Evolutionary conservation across 2,888 invertebrate species (phyloP).

Genomic region (Agonopterix arenella): DNA sequence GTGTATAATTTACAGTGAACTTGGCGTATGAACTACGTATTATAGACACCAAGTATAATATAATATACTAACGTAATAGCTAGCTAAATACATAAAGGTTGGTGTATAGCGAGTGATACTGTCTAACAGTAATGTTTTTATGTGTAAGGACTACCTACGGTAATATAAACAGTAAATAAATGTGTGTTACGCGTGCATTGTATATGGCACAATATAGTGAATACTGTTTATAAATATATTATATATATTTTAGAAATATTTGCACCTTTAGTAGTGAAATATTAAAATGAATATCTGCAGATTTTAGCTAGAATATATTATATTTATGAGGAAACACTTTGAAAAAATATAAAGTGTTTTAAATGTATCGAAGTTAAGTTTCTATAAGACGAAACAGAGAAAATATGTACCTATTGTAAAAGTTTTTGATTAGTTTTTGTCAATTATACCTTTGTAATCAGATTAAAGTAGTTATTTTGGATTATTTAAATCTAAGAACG

Average conservation of each 20-base stretch:
- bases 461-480: conserved; percentile 64
- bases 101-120: conserved; percentile 69
- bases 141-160: conserved; percentile 50
- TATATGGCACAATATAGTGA: conserved; percentile 69
- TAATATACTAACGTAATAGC: conserved; percentile 37
- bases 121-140: conserved; percentile 71
- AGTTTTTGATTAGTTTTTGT: conserved; percentile 69
- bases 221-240: conserved; percentile 65
- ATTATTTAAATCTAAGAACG: conserved; percentile 71
- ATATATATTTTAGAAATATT: conserved; percentile 75
- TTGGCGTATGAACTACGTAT: conserved; percentile 60
- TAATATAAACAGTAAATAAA: conserved; percentile 38
- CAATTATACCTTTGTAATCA: conserved; percentile 71
- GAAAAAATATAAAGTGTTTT: conserved; percentile 20
- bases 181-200: conserved; percentile 70
- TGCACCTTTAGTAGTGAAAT: conserved; percentile 73
- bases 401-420: conserved; percentile 39
- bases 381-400: conserved; percentile 45
- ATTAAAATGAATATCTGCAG: conserved; percentile 70
- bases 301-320: conserved; percentile 60
- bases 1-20: conserved; percentile 11
- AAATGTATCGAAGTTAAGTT: conserved; percentile 34
- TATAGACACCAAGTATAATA: conserved; percentile 57
- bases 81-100: conserved; percentile 56
- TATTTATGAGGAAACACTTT: conserved; percentile 41